phyloP scores from a whole-genome alignment of 2,113 vertebrate species.

The Dicentrarchus labrax region DNA sequence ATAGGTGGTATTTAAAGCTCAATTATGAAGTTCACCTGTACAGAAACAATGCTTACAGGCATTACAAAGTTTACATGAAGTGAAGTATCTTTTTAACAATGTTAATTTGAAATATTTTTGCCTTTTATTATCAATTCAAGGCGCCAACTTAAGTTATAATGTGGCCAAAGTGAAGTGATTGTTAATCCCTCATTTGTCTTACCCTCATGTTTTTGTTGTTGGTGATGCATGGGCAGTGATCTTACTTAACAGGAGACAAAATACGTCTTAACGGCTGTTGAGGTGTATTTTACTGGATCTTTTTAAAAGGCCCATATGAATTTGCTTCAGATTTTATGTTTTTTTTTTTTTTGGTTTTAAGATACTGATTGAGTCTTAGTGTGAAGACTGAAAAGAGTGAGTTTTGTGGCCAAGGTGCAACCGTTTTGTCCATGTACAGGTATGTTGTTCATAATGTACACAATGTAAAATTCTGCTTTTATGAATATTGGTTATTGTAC shows the following conservation, averaged over 20 bases:
- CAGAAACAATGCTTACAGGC: not conserved
- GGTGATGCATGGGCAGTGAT: not conserved
- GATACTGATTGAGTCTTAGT: conserved; percentile 60
- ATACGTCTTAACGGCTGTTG: not conserved
- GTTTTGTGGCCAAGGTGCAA: conserved; percentile 26
- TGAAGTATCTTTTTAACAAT: not conserved
- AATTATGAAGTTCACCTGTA: not conserved
- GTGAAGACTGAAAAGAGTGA: conserved; percentile 24
- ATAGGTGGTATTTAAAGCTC: not conserved
- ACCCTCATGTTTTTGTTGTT: conserved; percentile 12
- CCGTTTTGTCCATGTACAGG: conserved; percentile 63
- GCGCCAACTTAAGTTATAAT: conserved; percentile 13
- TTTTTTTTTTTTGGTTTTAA: conserved; percentile 40
- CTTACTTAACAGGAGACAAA: conserved; percentile 20
- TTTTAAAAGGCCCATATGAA: not conserved
- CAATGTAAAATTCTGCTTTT: conserved; percentile 73
- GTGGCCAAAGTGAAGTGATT: conserved; percentile 44
- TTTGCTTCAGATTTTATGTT: conserved; percentile 1
- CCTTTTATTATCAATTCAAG: not conserved
- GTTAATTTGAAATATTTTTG: not conserved
- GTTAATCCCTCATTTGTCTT: conserved; percentile 9
- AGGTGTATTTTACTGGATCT: conserved; percentile 35
- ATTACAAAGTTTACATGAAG: conserved; percentile 21
- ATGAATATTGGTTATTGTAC: conserved; percentile 71
- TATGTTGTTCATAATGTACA: conserved; percentile 73